These are phyloP conservation scores for Drosophila affinis DNA, from an alignment of 2,888 invertebrate species.

Conservation along the genomic window DNA sequence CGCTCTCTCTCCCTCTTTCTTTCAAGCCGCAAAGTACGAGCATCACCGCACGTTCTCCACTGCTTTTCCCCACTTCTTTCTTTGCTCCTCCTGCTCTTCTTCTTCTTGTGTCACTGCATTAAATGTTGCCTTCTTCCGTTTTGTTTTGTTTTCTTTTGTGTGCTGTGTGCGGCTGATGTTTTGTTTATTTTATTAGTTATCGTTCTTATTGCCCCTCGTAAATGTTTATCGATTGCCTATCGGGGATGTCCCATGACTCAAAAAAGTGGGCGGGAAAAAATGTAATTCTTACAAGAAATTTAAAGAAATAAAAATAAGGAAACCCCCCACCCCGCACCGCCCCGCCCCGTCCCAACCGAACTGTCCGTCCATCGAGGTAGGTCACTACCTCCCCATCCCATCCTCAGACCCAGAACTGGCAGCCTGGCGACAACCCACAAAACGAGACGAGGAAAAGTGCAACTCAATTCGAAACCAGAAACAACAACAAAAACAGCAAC, in stretches of 20 bases:
- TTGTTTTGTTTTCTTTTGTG: not conserved
- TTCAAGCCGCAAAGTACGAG: conserved; percentile 12
- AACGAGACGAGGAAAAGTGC: conserved; percentile 19
- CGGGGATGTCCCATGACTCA: conserved; percentile 36
- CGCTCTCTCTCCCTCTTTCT: conserved; percentile 4
- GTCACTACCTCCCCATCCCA: not conserved
- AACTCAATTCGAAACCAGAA: conserved; percentile 13
- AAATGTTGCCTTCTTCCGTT: not conserved
- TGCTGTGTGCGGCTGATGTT: conserved; percentile 13
- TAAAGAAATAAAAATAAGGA: not conserved
- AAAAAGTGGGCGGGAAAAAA: conserved; percentile 7
- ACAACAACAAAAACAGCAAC: too few relatives aligned
- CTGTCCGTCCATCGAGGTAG: not conserved
- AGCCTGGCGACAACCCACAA: not conserved
- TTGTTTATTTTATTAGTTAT: conserved; percentile 71
- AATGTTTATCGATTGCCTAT: conserved; percentile 64
- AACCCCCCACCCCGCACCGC: too few relatives aligned
- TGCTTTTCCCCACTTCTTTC: not conserved
- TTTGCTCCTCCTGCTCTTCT: not conserved
- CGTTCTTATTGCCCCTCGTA: conserved; percentile 39
- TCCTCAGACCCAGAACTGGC: not conserved
- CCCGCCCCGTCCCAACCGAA: too few relatives aligned
- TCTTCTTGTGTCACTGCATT: not conserved
- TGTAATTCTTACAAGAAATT: conserved; percentile 46
- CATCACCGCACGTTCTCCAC: not conserved